These are phyloP conservation scores for Nothoprocta pentlandii DNA, from an alignment of 2,113 vertebrate species.

Conservation along the genomic window DNA sequence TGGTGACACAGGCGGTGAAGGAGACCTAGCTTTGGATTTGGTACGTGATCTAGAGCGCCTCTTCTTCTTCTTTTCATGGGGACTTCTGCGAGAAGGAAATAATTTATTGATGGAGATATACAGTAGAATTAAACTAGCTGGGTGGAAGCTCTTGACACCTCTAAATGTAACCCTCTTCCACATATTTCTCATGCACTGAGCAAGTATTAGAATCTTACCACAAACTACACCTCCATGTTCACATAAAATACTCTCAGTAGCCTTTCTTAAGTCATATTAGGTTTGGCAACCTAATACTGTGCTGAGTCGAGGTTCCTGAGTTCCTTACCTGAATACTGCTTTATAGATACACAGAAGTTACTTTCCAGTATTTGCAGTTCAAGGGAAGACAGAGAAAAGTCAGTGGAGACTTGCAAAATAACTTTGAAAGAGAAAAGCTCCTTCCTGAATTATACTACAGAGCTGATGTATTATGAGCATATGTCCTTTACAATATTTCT, in stretches of 20 bases:
- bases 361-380: background rate
- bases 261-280: background rate
- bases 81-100: constrained; percentile 75
- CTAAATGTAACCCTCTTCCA: background rate
- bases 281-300: background rate
- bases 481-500: background rate
- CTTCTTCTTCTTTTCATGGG: constrained; percentile 89
- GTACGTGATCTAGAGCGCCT: constrained; percentile 79
- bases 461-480: background rate
- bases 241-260: background rate
- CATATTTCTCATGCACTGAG: background rate
- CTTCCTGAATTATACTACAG: background rate
- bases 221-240: rapidly evolving
- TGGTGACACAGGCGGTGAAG: constrained; percentile 85
- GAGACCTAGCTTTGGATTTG: constrained; percentile 82
- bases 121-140: background rate
- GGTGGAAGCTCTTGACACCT: background rate
- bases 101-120: background rate
- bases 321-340: background rate
- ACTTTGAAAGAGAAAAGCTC: background rate
- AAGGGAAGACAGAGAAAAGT: background rate
- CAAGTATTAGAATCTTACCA: background rate
- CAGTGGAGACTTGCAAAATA: background rate
- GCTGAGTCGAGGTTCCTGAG: background rate
- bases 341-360: background rate